Percentiles rank a stretch among this genome's conserved stretches.
Evolutionary conservation across 2,113 vertebrate genomes (phyloP).

Genomic region (Gymnogyps californianus): DNA sequence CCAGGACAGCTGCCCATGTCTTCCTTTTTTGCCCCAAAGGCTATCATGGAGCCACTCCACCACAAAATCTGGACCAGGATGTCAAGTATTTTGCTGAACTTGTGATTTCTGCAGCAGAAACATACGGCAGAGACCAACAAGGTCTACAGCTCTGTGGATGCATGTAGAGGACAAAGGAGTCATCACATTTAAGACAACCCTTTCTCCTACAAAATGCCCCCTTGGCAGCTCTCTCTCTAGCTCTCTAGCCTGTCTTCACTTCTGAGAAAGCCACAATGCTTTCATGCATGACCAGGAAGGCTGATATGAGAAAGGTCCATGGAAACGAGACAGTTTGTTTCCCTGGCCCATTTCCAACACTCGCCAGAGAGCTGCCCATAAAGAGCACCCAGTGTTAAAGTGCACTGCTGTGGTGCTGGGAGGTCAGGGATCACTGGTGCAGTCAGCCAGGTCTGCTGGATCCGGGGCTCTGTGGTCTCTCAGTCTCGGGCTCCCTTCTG

Average conservation of each 20-base stretch:
- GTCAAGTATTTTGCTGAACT: slow-evolving; percentile 79
- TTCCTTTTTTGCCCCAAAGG: slow-evolving; percentile 59
- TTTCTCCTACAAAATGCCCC: not conserved
- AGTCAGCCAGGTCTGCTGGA: not conserved
- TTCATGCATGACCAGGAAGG: not conserved
- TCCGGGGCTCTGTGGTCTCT: not conserved
- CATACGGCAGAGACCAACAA: not conserved
- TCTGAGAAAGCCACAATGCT: not conserved
- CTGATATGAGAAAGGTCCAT: not conserved
- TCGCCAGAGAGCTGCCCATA: not conserved
- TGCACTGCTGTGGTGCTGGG: not conserved
- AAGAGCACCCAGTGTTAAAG: not conserved
- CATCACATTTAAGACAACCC: not conserved
- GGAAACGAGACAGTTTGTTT: not conserved
- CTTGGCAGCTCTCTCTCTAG: not conserved
- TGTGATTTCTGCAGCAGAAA: slow-evolving; percentile 73
- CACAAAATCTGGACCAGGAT: slow-evolving; percentile 85
- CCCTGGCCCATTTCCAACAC: not conserved
- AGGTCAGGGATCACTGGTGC: not conserved
- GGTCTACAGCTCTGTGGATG: not conserved
- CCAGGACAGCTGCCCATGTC: not conserved
- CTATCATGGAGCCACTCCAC: slow-evolving; percentile 80
- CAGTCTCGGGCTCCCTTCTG: not conserved
- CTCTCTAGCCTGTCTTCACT: not conserved
- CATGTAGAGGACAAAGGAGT: not conserved